phyloP scores from a whole-genome alignment of 1,140 invertebrate genomes.

The Physella acuta region DNA sequence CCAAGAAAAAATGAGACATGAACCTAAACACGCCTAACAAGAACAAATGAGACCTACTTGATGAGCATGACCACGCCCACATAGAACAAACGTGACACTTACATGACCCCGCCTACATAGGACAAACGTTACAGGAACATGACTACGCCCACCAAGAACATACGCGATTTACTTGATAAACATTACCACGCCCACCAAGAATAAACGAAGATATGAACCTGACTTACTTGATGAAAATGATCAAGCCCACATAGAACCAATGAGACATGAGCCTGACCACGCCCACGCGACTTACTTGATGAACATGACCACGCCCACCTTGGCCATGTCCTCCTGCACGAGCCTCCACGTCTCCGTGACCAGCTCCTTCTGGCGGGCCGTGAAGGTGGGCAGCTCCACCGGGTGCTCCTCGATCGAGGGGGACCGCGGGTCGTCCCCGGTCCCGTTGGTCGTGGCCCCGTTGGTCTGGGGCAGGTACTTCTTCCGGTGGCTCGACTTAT shows the following conservation, averaged over 20 bases:
- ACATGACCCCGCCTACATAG: background rate
- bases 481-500: constrained; percentile 20
- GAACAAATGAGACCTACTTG: too few relatives aligned
- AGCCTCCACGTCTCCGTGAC: constrained; percentile 62
- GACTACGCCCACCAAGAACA: background rate
- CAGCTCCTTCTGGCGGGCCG: constrained; percentile 60
- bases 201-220: too few relatives aligned
- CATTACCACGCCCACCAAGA: too few relatives aligned
- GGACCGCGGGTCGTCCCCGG: background rate
- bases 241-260: background rate
- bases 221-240: too few relatives aligned
- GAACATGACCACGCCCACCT: constrained; percentile 65
- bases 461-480: constrained; percentile 28
- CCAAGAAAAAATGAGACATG: too few relatives aligned
- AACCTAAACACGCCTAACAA: too few relatives aligned
- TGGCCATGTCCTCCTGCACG: constrained; percentile 63
- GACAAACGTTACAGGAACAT: too few relatives aligned
- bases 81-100: background rate
- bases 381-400: constrained; percentile 44
- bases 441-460: constrained; percentile 11
- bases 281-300: constrained; percentile 51
- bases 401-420: constrained; percentile 22
- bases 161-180: background rate
- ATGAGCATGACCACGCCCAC: too few relatives aligned
- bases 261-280: background rate